Base-by-base conservation (phyloP, 2,888 invertebrate species). In the Fragum whitleyi region DNA sequence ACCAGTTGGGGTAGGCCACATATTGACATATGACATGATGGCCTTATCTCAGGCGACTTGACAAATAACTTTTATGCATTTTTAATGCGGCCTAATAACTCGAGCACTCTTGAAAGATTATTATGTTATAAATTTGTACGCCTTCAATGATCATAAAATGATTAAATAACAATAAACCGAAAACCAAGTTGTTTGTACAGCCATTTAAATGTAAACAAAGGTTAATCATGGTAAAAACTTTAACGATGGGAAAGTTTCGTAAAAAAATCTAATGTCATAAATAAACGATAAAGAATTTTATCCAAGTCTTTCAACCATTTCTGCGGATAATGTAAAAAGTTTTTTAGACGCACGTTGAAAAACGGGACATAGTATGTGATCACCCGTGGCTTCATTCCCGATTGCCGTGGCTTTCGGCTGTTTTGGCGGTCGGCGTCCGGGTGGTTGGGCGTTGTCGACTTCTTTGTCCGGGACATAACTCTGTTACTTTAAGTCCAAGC, bases 131-230 rank as follows among this genome's bases (percentile, higher is more conserved):
- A 47, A 47, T 47, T 47, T 47, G 47, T 47, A 47, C 14, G 47
- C 47, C 14, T 47, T 47, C 47, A 57, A 57, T 57, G 26, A 57
- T 57, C 57, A 57, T 57, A 57, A 57, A 57, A 23, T 57, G 57
- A 57, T 57, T 26, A 57, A 28, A 9, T 28, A 14, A 57, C 57
- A 28, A 57, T 57, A 57, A 57, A 57, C 28, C 16, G 28, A 23
- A 57, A 28, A 57, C 28, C 28, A 57, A 14, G 16, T 0, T 57
- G 57, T 57, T 57, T 57, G 21, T 23, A 26, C 28, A 57, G 26
- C 26, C 57, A 23, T 57, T 53, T 23, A 57, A 47, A 47, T 47
- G 47, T 47, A 14, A 47, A 47, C 47, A 47, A n/a, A 47, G 47
- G 47, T 47, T 47, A 47, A 47, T 9, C 47, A 47, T n/a, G 47